Evolutionary conservation across 2,888 invertebrate genomes (phyloP).

Genomic region (Leptinotarsa rubiginosa): DNA sequence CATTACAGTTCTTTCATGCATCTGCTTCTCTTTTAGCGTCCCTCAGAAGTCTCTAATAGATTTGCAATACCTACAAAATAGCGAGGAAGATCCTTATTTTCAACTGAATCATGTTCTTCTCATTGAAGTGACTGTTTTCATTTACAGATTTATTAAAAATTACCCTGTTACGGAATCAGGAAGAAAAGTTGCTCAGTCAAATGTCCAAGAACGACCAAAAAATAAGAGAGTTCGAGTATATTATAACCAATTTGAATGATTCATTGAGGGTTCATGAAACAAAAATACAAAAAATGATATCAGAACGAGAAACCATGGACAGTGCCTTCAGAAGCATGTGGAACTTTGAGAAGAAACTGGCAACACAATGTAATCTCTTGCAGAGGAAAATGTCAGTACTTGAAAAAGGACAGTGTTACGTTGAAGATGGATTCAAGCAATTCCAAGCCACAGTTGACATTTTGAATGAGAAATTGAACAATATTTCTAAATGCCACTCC

Average conservation of each 20-base stretch:
- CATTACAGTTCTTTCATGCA: too few relatives aligned
- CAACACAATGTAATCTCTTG: slow-evolving; percentile 17
- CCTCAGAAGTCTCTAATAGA: too few relatives aligned
- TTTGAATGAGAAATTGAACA: slow-evolving; percentile 37
- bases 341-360: slow-evolving; percentile 23
- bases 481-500: slow-evolving; percentile 34
- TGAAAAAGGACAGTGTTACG: slow-evolving; percentile 33
- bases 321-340: slow-evolving; percentile 23
- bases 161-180: background rate
- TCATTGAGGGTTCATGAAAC: background rate
- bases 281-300: slow-evolving; percentile 20
- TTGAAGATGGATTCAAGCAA: slow-evolving; percentile 31
- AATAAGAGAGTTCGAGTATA: slow-evolving; percentile 2
- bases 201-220: slow-evolving; percentile 13
- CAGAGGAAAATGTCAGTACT: slow-evolving; percentile 28
- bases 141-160: slow-evolving; percentile 23
- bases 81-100: too few relatives aligned
- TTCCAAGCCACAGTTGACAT: slow-evolving; percentile 29
- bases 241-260: background rate
- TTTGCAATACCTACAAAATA: too few relatives aligned
- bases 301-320: slow-evolving; percentile 22
- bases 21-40: too few relatives aligned
- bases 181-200: background rate
- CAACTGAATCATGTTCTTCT: too few relatives aligned
- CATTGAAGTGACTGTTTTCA: background rate